Base-by-base conservation (phyloP, 2,797 vertebrate genomes). In the Prionace glauca region DNA sequence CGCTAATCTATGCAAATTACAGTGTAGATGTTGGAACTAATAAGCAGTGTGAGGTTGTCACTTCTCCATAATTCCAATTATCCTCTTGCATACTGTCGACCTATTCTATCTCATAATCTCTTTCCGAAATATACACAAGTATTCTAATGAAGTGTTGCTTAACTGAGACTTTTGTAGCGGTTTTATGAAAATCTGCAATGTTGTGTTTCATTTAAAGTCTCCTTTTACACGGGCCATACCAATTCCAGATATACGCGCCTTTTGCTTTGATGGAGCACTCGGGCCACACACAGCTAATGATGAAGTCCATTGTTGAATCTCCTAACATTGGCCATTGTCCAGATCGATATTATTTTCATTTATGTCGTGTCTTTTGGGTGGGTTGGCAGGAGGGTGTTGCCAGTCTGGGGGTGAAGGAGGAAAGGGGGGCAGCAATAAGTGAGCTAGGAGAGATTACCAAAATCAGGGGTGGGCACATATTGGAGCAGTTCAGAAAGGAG, bases 1-100 rank as follows among this genome's bases (percentile, higher is more conserved):
- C 62, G 24, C 90, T 69, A 92, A 92, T 92, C 32, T 95, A 77
- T 77, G 41, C 71, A 95, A 95, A 95, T 95, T 95, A 32, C 93
- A 95, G 45, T 32, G 93, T 77, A 77, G 26, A 50, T 72, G 29
- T 56, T 95, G 41, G 50, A n/a, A 69, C 71, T 95, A 77, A 95
- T 72, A 95, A 77, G 45, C 45, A 95, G 69, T 60, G 69, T 94
- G 50, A 45, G 93, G 93, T 77, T 95, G 71, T 50, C 93, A 77
- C 71, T 77, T 77, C 29, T 74, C 36, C 24, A 36, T 74, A 72
- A 95, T 95, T 77, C 93, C 93, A 92, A 95, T 95, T 95, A 74
- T 77, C 71, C 29, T 91, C 26, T 60, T 41, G 45, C 41, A 3
- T 50, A 32, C 50, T 77, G 26, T 50, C 56, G 45, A 77, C 71